Base-by-base conservation (phyloP, 2,113 vertebrate genomes). In the Megaceryle maxima region DNA sequence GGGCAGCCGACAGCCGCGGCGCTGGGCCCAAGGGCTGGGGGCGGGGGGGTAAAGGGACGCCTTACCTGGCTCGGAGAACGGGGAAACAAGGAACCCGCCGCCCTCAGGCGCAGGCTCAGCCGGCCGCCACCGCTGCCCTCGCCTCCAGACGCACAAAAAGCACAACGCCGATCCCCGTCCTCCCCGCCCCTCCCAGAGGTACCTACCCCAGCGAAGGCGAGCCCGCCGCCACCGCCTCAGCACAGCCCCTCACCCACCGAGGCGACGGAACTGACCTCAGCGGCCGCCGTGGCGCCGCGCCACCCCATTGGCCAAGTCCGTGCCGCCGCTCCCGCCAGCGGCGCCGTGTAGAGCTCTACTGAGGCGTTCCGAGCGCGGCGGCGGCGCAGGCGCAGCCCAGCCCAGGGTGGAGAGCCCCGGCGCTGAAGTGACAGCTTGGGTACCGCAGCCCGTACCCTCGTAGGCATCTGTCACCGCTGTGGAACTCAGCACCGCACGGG, bases 271-370 rank as follows among this genome's bases (percentile, higher is more conserved):
- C 81, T 88, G 92, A 90, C 85, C 77, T 86, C 81, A 74, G 83
- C 43, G 24, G 43, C 25, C n/a, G 63, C 35, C 4, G 15, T 17
- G 13, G 55, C 29, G 31, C 35, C 8, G 13, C n/a, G 13, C 51
- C 28, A 25, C 67, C 13, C 37, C 73, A 73, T 84, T 83, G 88
- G 86, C 50, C 60, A 26, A 31, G 13, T 22, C 26, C 33, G 50
- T 59, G 13, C 59, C 39, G 24, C 48, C 25, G 46, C n/a, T 66
- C 53, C 62, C 67, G 68, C 88, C 72, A 37, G n/a, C 41, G 41
- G 43, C 51, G 41, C 88, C 55, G 56, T 35, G 90, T 94, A 94
- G 96, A 94, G 87, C 85, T 95, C 93, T 93, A 94, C 93, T 9
- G 80, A 83, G 91, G 84, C 70, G 91, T 79, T 14, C 26, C 7